Evolutionary conservation across 1,140 invertebrate species (phyloP), one percentile per base, ranked within the genome.

Genomic region (Anastatus disparis): DNA sequence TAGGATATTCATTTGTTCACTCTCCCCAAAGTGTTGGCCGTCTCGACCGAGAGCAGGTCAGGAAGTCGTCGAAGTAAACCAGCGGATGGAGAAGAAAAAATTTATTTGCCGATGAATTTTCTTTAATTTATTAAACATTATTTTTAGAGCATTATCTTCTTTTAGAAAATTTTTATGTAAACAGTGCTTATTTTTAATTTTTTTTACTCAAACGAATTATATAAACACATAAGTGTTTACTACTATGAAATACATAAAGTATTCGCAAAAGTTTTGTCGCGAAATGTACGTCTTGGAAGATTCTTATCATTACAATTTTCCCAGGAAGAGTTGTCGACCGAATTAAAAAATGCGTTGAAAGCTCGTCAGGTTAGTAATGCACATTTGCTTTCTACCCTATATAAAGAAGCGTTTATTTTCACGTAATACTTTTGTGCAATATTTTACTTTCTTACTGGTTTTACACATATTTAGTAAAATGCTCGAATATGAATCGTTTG

Each of bases 291-390:
- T 80, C 78, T 80, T 80, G 76, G 77, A 81, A 81, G 81, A 80
- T 81, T 74, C 76, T 78, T 75, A 52, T 59, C 74, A 76, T 76
- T 82, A 75, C 79, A 79, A 78, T 78, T 82, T 80, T 75, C 76
- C 68, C 78, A 82, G 80, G 79, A 83, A 80, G 79, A 80, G 74
- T 77, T 76, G 75, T 79, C 78, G 75, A 59, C 79, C 76, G 78
- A 79, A 73, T 79, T 81, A 78, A 80, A 82, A 81, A 83, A 81
- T 77, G 76, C 70, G 74, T 77, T 82, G 77, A 78, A 77, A 78
- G 72, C 75, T 61, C 67, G 75, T 76, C 79, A 82, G 79, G 80
- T 82, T 82, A 83, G 80, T 83, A 81, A 81, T 75, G 77, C 77
- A 72, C 58, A 61, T 69, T 64, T 68, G 65, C 65, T 68, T 68